phyloP scores from a whole-genome alignment of 2,113 vertebrate genomes.

The Equus przewalskii region DNA sequence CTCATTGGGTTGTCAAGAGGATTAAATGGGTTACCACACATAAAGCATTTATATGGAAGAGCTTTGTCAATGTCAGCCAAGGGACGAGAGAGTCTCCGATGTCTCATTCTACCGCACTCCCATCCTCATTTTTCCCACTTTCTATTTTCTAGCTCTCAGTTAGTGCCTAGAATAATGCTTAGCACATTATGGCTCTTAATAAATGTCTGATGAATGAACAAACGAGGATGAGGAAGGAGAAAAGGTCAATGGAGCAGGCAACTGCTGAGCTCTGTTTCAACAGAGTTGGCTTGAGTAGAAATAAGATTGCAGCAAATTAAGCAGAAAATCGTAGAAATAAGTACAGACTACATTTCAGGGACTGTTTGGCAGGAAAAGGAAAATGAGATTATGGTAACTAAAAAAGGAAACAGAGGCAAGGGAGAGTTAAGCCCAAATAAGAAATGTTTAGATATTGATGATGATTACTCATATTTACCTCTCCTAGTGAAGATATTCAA shows the following conservation, averaged over 20 bases:
- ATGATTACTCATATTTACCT: constrained; percentile 31
- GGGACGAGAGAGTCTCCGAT: neutral
- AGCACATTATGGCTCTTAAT: neutral
- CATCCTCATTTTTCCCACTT: neutral
- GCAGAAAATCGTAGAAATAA: neutral
- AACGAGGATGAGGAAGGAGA: neutral
- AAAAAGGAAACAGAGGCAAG: neutral
- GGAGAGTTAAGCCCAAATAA: neutral
- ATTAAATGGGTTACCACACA: neutral
- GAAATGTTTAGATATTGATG: neutral
- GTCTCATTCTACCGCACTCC: neutral
- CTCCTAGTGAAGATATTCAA: neutral
- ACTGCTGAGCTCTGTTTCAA: neutral
- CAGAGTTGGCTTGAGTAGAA: neutral
- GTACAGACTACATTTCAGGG: neutral
- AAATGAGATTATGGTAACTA: neutral
- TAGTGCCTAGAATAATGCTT: neutral
- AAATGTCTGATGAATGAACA: neutral
- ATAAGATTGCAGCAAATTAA: neutral
- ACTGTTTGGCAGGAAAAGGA: neutral
- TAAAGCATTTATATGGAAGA: neutral
- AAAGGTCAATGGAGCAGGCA: neutral
- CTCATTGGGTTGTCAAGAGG: neutral
- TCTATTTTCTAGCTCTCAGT: neutral
- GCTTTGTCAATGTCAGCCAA: neutral